Evolutionary conservation across 2,113 vertebrate genomes (phyloP), one percentile per base, ranked within the genome.

Genomic region (Baryphthengus martii): DNA sequence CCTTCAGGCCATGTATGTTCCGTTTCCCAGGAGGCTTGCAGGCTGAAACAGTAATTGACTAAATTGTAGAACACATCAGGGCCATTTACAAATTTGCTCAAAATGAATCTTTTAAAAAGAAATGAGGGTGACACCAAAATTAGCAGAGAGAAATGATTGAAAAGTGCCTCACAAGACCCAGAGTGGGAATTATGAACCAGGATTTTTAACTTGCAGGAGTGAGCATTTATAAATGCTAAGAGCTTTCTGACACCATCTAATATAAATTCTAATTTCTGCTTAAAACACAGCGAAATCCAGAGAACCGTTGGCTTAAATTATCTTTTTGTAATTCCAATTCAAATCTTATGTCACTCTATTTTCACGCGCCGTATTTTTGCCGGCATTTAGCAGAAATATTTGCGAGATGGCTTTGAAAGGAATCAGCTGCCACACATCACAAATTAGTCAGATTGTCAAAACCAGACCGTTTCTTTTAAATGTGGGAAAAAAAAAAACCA

Each of bases 1-100:
- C 99, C 99, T 99, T 99, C 98, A 99, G 99, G 99, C 99, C 99
- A 99, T 99, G 99, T 99, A 99, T 99, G 99, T 99, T 99, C 99
- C 99, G 98, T 98, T 99, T 99, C 99, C 99, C 99, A 97, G 99
- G 99, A 99, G 99, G 99, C 98, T 99, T 99, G 98, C 99, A 99
- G 98, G 99, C 99, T 99, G 99, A 99, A 99, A 99, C 99, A 99
- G 99, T 99, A 99, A 99, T 99, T 99, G 99, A 99, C 98, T 99
- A 98, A 98, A 99, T 99, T 99, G 98, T 99, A 98, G 98, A 98
- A 98, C 99, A 99, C 98, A 99, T 99, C 98, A 99, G 98, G 98
- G 98, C 99, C 99, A 99, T 99, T 99, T 99, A 99, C 98, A 99
- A 99, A 99, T 99, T 98, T 99, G 98, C 97, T 98, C 98, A 98